Conservation (phyloP, 2,888 invertebrate genomes). For the Clivina fossor region DNA sequence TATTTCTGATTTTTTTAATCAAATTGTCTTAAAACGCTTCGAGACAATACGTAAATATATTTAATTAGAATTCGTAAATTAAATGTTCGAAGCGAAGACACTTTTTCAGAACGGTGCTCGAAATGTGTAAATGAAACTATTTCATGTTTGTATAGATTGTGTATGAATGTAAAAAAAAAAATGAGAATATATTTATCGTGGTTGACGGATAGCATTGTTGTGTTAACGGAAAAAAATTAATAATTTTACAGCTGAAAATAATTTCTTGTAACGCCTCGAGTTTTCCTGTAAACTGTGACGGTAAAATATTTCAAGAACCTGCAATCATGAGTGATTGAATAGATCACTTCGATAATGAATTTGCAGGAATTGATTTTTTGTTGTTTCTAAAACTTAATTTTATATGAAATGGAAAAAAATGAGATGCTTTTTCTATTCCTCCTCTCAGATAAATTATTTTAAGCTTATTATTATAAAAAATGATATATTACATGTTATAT, state of each 20-base stretch:
- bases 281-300: background rate
- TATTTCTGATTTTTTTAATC: slow-evolving; percentile 17
- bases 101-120: slow-evolving; percentile 21
- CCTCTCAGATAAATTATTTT: slow-evolving; percentile 10
- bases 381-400: slow-evolving; percentile 8
- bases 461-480: slow-evolving; percentile 25
- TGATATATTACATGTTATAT: slow-evolving; percentile 34
- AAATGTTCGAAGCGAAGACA: slow-evolving; percentile 20
- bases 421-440: slow-evolving; percentile 10
- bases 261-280: too few species aligned
- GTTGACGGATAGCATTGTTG: slow-evolving; percentile 13
- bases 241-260: slow-evolving; percentile 23
- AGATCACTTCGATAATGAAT: slow-evolving; percentile 35
- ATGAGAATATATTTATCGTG: slow-evolving; percentile 16
- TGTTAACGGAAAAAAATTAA: background rate
- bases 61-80: slow-evolving; percentile 20
- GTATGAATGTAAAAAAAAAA: slow-evolving; percentile 20
- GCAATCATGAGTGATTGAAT: slow-evolving; percentile 35
- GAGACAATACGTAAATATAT: slow-evolving; percentile 30
- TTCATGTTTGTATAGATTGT: slow-evolving; percentile 30
- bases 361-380: slow-evolving; percentile 20
- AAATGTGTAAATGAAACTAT: slow-evolving; percentile 22
- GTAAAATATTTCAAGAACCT: background rate
- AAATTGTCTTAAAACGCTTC: slow-evolving; percentile 27
- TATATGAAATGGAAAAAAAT: slow-evolving; percentile 10